Percentiles rank a stretch among this genome's conserved stretches.
Evolutionary conservation across 2,113 vertebrate species (phyloP).

Genomic region (Daboia siamensis): DNA sequence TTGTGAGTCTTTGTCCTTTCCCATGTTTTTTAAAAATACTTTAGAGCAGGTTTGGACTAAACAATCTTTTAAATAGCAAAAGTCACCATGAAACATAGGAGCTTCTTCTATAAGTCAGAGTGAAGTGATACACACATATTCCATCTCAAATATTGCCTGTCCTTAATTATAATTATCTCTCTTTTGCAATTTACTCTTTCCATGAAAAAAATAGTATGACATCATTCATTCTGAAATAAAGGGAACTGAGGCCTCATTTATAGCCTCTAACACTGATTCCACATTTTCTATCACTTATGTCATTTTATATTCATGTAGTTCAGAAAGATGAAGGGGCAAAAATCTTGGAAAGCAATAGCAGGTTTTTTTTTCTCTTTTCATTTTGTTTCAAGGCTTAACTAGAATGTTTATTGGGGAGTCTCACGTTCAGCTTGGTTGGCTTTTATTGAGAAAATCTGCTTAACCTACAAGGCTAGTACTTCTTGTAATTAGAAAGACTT

Average conservation of each 20-base stretch:
- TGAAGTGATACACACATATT: background rate
- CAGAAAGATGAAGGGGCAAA: background rate
- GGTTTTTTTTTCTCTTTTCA: accelerated
- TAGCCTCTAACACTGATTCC: background rate
- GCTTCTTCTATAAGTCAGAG: no score
- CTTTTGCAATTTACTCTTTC: background rate
- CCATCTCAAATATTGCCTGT: background rate
- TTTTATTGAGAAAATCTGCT: conserved; percentile 23
- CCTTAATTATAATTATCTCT: background rate
- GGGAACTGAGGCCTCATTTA: background rate
- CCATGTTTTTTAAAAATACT: background rate
- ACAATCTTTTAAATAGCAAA: background rate
- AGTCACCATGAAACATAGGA: background rate
- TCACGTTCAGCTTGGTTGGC: background rate
- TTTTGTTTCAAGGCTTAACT: background rate
- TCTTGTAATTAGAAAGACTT: background rate
- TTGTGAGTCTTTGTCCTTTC: background rate
- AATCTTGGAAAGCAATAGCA: background rate
- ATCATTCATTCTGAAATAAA: background rate
- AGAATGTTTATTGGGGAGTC: background rate
- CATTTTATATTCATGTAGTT: background rate
- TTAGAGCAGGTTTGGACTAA: background rate
- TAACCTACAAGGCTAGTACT: background rate
- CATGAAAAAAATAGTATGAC: background rate
- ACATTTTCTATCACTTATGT: background rate